Conservation (phyloP, 2,888 invertebrate genomes). For the Strigamia crassipes region DNA sequence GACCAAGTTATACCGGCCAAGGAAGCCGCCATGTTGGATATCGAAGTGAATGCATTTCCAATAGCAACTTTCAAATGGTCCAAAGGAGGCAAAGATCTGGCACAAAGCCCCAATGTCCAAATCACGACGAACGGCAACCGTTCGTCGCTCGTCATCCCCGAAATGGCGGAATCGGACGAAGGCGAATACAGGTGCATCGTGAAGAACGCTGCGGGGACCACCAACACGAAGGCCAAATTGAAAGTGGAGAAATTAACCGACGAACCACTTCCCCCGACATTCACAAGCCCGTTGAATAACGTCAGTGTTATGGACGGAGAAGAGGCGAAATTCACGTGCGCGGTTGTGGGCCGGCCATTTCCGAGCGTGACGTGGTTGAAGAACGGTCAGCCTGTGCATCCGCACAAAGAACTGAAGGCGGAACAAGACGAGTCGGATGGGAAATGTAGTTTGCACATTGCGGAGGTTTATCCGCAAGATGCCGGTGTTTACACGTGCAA, state of each 20-base stretch:
- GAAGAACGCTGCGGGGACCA: conserved; percentile 86
- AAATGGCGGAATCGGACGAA: conserved; percentile 70
- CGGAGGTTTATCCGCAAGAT: conserved; percentile 89
- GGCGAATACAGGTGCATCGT: conserved; percentile 86
- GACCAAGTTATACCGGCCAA: conserved; percentile 25
- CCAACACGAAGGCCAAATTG: conserved; percentile 76
- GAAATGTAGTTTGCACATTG: conserved; percentile 76
- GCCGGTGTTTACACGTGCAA: conserved; percentile 82
- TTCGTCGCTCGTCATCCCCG: conserved; percentile 77
- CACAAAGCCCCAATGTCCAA: conserved; percentile 69
- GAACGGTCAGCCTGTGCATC: conserved; percentile 62
- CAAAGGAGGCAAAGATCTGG: conserved; percentile 72
- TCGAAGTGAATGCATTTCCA: conserved; percentile 75
- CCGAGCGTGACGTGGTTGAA: conserved; percentile 77
- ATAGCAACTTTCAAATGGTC: conserved; percentile 87
- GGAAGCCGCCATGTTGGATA: conserved; percentile 79
- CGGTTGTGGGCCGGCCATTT: conserved; percentile 60
- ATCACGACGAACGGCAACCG: conserved; percentile 76
- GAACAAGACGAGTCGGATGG: conserved; percentile 70
- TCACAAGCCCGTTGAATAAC: conserved; percentile 73
- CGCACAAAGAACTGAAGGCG: conserved; percentile 49
- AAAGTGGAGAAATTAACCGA: conserved; percentile 63
- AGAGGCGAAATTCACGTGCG: conserved; percentile 73
- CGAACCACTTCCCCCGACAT: conserved; percentile 73
- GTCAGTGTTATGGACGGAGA: conserved; percentile 88